Conservation (phyloP, 2,113 vertebrate species). For the Sapayoa aenigma region DNA sequence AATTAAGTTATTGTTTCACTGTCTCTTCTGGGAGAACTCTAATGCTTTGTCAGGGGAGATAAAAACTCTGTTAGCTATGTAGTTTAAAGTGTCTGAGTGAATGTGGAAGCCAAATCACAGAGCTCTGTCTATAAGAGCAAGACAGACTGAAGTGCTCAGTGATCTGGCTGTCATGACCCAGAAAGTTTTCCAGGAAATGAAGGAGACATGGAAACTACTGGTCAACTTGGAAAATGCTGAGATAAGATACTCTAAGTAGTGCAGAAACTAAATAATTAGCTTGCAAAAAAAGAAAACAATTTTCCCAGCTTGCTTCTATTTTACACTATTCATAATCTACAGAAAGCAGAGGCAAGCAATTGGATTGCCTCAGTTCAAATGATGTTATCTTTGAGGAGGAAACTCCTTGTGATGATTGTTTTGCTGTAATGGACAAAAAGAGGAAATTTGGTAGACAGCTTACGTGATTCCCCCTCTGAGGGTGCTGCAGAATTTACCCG, state of each 20-base stretch:
- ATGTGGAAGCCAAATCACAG: neutral
- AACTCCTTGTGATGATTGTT: neutral
- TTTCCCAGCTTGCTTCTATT: neutral
- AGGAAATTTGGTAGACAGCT: neutral
- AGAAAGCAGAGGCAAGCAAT: neutral
- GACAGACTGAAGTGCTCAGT: slow-evolving; percentile 19
- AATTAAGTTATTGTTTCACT: neutral
- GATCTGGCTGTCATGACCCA: neutral
- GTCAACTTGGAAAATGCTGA: neutral
- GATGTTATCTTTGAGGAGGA: neutral
- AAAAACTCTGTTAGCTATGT: neutral
- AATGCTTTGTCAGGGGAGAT: neutral
- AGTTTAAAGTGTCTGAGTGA: neutral
- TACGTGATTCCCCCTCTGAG: neutral
- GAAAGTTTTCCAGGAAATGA: neutral
- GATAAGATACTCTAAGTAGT: neutral
- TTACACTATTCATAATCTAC: neutral
- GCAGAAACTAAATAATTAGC: neutral
- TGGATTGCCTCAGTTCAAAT: neutral
- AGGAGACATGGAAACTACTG: neutral
- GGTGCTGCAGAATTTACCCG: neutral
- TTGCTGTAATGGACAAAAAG: neutral
- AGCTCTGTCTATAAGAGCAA: neutral
- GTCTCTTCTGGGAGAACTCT: neutral
- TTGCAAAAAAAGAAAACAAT: neutral